Conservation (phyloP, 2,888 invertebrate genomes). For the Ypsolopha sequella region DNA sequence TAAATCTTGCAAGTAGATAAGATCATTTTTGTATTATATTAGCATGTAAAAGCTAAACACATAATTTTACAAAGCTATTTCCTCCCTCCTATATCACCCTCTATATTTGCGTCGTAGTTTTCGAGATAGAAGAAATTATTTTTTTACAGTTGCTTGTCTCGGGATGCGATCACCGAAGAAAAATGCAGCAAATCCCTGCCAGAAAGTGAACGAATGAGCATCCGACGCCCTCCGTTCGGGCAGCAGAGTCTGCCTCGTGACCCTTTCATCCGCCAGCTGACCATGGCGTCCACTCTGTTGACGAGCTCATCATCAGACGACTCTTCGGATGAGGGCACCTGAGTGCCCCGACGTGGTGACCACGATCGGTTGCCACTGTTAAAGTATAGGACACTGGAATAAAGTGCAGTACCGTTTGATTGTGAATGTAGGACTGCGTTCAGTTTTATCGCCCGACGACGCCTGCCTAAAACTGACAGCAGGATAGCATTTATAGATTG, state of each 20-base stretch:
- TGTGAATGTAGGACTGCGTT: too few species aligned
- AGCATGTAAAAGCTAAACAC: too few species aligned
- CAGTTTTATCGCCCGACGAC: too few species aligned
- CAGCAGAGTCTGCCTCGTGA: constrained; percentile 71
- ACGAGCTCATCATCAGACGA: constrained; percentile 73
- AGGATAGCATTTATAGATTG: too few species aligned
- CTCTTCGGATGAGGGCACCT: constrained; percentile 63
- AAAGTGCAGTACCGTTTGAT: constrained; percentile 11
- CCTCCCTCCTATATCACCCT: too few species aligned
- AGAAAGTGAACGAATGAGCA: constrained; percentile 67
- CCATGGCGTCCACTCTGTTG: constrained; percentile 73
- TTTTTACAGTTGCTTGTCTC: constrained; percentile 62
- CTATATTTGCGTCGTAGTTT: background rate
- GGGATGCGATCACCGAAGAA: constrained; percentile 81
- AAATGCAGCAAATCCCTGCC: constrained; percentile 74
- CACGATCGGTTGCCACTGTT: constrained; percentile 63
- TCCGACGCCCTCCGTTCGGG: constrained; percentile 64
- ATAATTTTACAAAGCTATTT: too few species aligned
- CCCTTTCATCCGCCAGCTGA: constrained; percentile 72
- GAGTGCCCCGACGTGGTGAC: constrained; percentile 64
- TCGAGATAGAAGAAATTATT: background rate
- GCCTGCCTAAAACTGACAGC: too few species aligned
- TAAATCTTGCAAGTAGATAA: too few species aligned
- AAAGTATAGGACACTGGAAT: constrained; percentile 55
- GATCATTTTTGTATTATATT: too few species aligned